Evolutionary conservation across 1,140 invertebrate genomes (phyloP), one percentile per base, ranked within the genome.

Genomic region (Magallana gigas): DNA sequence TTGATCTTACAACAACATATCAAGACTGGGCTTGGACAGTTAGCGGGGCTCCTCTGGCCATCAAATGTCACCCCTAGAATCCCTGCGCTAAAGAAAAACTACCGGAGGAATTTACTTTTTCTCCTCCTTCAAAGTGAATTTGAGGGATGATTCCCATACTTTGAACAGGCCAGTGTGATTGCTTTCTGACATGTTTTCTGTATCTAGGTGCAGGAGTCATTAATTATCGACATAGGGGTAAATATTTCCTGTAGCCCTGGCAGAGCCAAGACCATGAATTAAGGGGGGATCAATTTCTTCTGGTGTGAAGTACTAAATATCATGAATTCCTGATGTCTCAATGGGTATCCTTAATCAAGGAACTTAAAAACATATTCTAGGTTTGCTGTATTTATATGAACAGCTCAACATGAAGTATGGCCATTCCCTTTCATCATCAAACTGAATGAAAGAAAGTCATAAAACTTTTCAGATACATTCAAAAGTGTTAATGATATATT

Each of bases 151-250:
- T 76, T 76, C 68, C 23, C 68, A 76, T 76, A 76, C 68, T 76
- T 76, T 76, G 68, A 29, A 29, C 23, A 29, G 29, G 68, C 68
- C 23, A 76, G 18, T 76, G 68, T 76, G 68, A 76, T 76, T 76
- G 23, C 23, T 76, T 76, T 76, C 68, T 76, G 68, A 76, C 68
- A 76, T 76, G 68, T 76, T 76, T 76, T 76, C 68, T 76, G 68
- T 76, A 76, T 18, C 68, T 14, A 12, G 68, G 68, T 76, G 68
- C 68, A 76, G 29, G 23, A 76, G 68, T 23, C 68, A 76, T 76
- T 76, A 76, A 76, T 76, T 76, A 76, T 29, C 23, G 11, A 76
- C 68, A 76, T 29, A 76, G 68, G 68, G 68, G 68, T 29, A 76
- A 76, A 76, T 76, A 76, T 76, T 76, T 76, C 68, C 23, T 76